A percentile compares a stretch with the other conserved stretches of the same genome.
Conservation (phyloP, 2,113 vertebrate species). For the Ornithorhynchus anatinus region DNA sequence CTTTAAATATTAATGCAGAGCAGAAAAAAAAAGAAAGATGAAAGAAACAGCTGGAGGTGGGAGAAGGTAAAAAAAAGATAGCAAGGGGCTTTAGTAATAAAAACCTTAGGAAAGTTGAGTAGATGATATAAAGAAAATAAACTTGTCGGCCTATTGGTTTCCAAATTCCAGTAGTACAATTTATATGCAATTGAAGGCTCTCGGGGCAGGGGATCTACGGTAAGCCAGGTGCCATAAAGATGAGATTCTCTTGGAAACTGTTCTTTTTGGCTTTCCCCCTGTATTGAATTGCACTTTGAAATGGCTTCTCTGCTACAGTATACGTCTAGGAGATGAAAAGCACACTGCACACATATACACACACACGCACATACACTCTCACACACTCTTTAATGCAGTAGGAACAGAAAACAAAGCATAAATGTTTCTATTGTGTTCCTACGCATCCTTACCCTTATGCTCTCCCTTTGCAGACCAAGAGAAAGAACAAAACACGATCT, state of each 20-base stretch:
- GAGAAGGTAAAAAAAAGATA: conserved; percentile 31
- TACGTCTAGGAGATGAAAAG: conserved; percentile 6
- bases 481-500: neutral
- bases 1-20: conserved; percentile 50
- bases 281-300: conserved; percentile 19
- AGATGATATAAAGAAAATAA: neutral
- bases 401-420: neutral
- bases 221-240: conserved; percentile 7
- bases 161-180: conserved; percentile 12
- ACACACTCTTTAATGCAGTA: neutral
- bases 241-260: conserved; percentile 12
- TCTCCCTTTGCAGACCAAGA: neutral
- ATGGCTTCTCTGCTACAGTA: neutral
- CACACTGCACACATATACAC: neutral
- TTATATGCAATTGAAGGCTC: conserved; percentile 17
- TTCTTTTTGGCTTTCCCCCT: neutral
- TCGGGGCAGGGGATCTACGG: neutral
- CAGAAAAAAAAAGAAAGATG: neutral
- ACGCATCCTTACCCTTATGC: neutral
- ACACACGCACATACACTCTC: neutral
- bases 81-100: neutral
- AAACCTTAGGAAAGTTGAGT: conserved; percentile 13
- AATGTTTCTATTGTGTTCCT: neutral
- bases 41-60: conserved; percentile 10
- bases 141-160: neutral